Evolutionary conservation across 53 echinoderm and acorn worm genomes (phyloP).

Genomic region (Antedon mediterranea): DNA sequence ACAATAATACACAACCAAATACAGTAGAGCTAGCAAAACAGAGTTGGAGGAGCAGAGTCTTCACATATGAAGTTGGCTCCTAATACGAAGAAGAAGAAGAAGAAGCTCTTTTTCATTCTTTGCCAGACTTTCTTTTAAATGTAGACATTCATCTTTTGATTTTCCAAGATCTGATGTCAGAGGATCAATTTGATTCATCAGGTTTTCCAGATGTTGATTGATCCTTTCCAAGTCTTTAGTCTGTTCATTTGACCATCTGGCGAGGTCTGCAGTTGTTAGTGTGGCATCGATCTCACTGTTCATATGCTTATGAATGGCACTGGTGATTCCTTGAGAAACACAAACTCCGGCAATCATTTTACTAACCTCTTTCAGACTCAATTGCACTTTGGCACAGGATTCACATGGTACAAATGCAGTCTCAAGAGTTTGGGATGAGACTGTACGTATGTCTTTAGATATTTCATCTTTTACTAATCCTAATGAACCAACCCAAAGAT

Average conservation of each 20-base stretch:
- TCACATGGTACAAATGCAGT: constrained; percentile 94
- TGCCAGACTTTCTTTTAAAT: constrained; percentile 29
- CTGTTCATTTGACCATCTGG: constrained; percentile 59
- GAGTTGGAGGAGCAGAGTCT: too few relatives aligned
- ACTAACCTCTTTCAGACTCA: constrained; percentile 51
- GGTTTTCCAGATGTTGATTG: constrained; percentile 34
- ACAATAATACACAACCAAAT: too few relatives aligned
- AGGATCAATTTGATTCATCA: constrained; percentile 60
- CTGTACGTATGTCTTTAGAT: constrained; percentile 50
- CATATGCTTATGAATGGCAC: constrained; percentile 46
- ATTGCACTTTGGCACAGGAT: constrained; percentile 67
- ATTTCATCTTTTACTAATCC: constrained; percentile 1
- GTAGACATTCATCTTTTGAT: constrained; percentile 31
- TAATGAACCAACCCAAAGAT: not conserved
- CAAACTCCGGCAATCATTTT: constrained; percentile 54
- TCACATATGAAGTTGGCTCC: too few relatives aligned
- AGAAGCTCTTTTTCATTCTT: constrained; percentile 37
- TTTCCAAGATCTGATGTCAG: constrained; percentile 36
- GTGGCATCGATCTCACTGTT: constrained; percentile 18
- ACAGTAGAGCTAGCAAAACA: too few relatives aligned
- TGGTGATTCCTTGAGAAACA: constrained; percentile 45
- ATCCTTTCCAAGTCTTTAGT: constrained; percentile 57
- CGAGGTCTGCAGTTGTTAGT: constrained; percentile 55
- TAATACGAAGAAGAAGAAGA: too few relatives aligned
- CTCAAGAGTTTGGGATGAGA: constrained; percentile 77